A percentile compares a stretch with the other conserved stretches of the same genome.
phyloP scores from a whole-genome alignment of 2,113 vertebrate genomes.

The Microtus montanus region DNA sequence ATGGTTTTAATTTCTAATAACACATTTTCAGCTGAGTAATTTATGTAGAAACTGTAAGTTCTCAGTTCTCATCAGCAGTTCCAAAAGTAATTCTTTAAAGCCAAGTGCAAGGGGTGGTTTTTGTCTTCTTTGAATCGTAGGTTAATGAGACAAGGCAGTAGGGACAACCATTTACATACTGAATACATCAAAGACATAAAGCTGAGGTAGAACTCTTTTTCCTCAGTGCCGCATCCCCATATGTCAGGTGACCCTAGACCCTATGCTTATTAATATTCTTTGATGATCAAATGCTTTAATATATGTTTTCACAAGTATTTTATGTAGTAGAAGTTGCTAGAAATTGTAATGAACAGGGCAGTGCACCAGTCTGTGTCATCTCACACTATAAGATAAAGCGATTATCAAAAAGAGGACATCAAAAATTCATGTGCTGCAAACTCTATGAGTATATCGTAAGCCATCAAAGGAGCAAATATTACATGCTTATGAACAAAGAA shows the following conservation, averaged over 20 bases:
- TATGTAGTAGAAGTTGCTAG: not conserved
- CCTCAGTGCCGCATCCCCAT: not conserved
- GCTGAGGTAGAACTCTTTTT: not conserved
- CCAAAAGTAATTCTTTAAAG: not conserved
- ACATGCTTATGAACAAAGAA: not conserved
- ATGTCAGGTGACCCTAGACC: not conserved
- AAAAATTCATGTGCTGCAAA: not conserved
- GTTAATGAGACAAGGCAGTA: not conserved
- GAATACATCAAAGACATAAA: conserved; percentile 18
- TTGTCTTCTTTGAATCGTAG: not conserved
- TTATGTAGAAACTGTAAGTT: not conserved
- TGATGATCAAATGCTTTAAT: not conserved
- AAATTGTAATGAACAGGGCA: not conserved
- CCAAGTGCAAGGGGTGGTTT: not conserved
- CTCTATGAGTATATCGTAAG: not conserved
- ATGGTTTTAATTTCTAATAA: not conserved
- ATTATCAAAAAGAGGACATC: not conserved
- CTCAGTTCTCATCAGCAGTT: not conserved
- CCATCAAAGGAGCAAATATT: not conserved
- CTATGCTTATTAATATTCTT: not conserved
- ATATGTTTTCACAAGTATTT: not conserved
- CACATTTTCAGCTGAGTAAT: not conserved
- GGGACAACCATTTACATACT: not conserved
- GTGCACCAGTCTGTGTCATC: not conserved
- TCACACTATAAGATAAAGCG: not conserved